Evolutionary conservation across 2,888 invertebrate genomes (phyloP).

Genomic region (Melanostoma mellinum): DNA sequence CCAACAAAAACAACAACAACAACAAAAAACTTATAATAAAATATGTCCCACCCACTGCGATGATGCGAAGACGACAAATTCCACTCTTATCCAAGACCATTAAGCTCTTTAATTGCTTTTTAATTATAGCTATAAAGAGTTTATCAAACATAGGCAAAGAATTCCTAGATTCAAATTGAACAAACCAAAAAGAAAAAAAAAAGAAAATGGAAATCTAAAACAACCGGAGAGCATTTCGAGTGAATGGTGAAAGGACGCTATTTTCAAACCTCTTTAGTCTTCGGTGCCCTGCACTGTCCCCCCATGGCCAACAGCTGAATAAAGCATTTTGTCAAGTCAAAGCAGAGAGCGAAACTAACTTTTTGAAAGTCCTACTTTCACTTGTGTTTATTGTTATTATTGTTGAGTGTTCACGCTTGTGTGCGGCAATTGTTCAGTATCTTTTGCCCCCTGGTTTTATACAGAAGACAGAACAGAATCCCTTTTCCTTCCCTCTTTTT

Average conservation of each 20-base stretch:
- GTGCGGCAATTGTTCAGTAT: background rate
- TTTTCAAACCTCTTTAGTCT: background rate
- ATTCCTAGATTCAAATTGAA: conserved; percentile 13
- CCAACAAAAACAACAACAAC: conserved; percentile 28
- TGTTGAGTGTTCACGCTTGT: conserved; percentile 10
- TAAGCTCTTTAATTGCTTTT: conserved; percentile 56
- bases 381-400: conserved; percentile 46
- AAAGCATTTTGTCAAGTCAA: conserved; percentile 36
- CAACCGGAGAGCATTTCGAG: conserved; percentile 1
- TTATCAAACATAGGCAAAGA: conserved; percentile 49
- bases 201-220: conserved; percentile 10
- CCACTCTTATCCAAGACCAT: conserved; percentile 40
- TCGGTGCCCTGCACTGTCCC: background rate
- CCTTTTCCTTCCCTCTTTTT: background rate
- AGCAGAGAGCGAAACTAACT: conserved; percentile 30
- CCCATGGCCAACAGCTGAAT: conserved; percentile 32
- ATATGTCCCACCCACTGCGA: conserved; percentile 6
- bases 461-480: background rate
- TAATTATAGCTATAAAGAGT: conserved; percentile 52
- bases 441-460: too few species aligned
- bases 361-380: conserved; percentile 39
- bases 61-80: conserved; percentile 31
- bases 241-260: conserved; percentile 5
- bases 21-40: conserved; percentile 17
- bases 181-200: background rate